These are phyloP conservation scores for Toxotes chatareus DNA, from an alignment of 2,113 vertebrate species.

Conservation along the genomic window DNA sequence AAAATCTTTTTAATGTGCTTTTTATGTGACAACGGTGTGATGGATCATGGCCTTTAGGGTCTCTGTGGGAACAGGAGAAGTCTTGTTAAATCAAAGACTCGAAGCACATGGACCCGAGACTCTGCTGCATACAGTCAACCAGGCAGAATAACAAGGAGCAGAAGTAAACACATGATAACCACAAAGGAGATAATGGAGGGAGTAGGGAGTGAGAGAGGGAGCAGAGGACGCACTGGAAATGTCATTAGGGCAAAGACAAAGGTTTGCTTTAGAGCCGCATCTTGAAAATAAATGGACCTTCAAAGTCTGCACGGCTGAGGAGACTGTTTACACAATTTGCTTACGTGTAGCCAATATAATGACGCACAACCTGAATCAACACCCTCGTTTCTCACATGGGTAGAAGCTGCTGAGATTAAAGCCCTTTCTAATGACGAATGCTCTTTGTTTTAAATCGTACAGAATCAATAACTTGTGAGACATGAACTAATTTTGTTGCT, in stretches of 20 bases:
- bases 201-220: not conserved
- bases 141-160: not conserved
- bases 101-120: not conserved
- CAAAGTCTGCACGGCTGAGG: not conserved
- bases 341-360: constrained; percentile 43
- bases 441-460: not conserved
- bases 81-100: not conserved
- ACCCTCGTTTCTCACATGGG: constrained; percentile 4
- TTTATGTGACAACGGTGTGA: not conserved
- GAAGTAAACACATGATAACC: constrained; percentile 4
- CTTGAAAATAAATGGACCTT: constrained; percentile 33
- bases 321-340: constrained; percentile 31
- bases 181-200: not conserved
- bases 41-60: not conserved
- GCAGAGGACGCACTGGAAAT: not conserved
- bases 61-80: not conserved
- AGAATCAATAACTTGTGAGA: constrained; percentile 55
- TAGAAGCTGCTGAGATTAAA: constrained; percentile 53
- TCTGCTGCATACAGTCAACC: not conserved
- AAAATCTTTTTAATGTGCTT: not conserved
- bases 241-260: not conserved
- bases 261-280: constrained; percentile 8
- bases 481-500: constrained; percentile 45
- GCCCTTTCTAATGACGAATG: constrained; percentile 34
- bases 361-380: constrained; percentile 39